A percentile compares a stretch with the other conserved stretches of the same genome.
Conservation (phyloP, 2,888 invertebrate genomes). For the Ethmia dodecea region DNA sequence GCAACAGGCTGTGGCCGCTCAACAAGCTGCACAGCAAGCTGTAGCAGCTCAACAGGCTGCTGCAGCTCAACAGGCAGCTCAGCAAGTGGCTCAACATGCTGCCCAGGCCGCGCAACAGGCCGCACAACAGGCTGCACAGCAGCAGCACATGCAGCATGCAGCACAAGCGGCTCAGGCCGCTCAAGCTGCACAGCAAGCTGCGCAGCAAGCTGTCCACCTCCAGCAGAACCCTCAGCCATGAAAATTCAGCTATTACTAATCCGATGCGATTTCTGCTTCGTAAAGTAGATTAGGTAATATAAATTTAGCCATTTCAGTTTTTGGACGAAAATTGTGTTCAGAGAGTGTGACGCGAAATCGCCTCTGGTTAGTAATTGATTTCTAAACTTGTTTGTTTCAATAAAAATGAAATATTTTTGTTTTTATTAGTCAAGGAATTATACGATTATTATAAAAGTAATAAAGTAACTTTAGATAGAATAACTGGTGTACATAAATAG, state of each 20-base stretch:
- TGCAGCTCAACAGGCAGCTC: slow-evolving; percentile 56
- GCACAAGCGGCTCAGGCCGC: slow-evolving; percentile 35
- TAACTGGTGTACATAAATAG: slow-evolving; percentile 67
- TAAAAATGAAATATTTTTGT: slow-evolving; percentile 26
- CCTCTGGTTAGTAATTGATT: slow-evolving; percentile 63
- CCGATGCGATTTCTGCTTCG: slow-evolving; percentile 69
- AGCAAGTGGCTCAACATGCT: slow-evolving; percentile 44
- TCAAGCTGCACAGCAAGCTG: slow-evolving; percentile 63
- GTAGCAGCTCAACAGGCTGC: slow-evolving; percentile 44
- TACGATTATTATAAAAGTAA: slow-evolving; percentile 35
- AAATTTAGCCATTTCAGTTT: slow-evolving; percentile 21
- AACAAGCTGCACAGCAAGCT: slow-evolving; percentile 40
- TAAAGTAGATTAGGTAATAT: slow-evolving; percentile 8
- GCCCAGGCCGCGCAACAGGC: slow-evolving; percentile 44
- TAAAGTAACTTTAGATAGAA: slow-evolving; percentile 52
- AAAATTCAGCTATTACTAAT: slow-evolving; percentile 90
- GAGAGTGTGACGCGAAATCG: slow-evolving; percentile 55
- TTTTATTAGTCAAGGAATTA: slow-evolving; percentile 39
- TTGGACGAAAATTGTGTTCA: slow-evolving; percentile 30
- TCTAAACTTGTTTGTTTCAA: slow-evolving; percentile 21
- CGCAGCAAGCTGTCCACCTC: slow-evolving; percentile 73
- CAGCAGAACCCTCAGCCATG: slow-evolving; percentile 82
- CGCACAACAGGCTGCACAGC: slow-evolving; percentile 43
- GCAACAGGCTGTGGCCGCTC: slow-evolving; percentile 35
- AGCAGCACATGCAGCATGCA: slow-evolving; percentile 54